Conservation (phyloP, 2,113 vertebrate genomes). For the Callithrix jacchus region DNA sequence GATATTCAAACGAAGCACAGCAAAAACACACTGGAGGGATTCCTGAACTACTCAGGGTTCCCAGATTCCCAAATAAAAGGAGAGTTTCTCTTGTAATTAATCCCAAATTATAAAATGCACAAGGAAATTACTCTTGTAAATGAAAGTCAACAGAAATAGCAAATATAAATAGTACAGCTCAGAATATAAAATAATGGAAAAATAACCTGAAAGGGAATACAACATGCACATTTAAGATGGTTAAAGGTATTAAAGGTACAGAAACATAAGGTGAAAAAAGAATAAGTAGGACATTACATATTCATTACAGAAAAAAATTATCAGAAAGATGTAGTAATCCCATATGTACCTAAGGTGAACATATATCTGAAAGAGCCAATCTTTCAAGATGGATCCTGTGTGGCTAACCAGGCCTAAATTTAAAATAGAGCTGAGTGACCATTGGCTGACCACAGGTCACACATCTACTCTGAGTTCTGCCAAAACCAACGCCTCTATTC, state of each 20-base stretch:
- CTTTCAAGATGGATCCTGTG: not conserved
- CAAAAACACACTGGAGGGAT: not conserved
- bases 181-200: slow-evolving; percentile 30
- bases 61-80: slow-evolving; percentile 7
- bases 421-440: not conserved
- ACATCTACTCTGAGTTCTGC: not conserved
- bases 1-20: slow-evolving; percentile 16
- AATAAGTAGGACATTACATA: not conserved
- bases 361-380: not conserved
- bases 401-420: not conserved
- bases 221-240: not conserved
- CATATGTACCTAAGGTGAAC: not conserved
- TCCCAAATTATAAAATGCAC: slow-evolving; percentile 13
- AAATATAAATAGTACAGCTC: not conserved
- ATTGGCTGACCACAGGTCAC: not conserved
- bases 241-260: not conserved
- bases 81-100: slow-evolving; percentile 6
- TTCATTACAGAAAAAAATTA: not conserved
- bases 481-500: not conserved
- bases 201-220: not conserved
- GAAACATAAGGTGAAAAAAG: not conserved
- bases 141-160: not conserved
- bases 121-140: slow-evolving; percentile 41
- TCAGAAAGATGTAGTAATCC: not conserved
- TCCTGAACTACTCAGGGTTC: not conserved